A percentile compares a stretch with the other conserved stretches of the same genome.
These are phyloP conservation scores for Amphibalanus amphitrite DNA, from an alignment of 1,140 invertebrate species.

Conservation along the genomic window DNA sequence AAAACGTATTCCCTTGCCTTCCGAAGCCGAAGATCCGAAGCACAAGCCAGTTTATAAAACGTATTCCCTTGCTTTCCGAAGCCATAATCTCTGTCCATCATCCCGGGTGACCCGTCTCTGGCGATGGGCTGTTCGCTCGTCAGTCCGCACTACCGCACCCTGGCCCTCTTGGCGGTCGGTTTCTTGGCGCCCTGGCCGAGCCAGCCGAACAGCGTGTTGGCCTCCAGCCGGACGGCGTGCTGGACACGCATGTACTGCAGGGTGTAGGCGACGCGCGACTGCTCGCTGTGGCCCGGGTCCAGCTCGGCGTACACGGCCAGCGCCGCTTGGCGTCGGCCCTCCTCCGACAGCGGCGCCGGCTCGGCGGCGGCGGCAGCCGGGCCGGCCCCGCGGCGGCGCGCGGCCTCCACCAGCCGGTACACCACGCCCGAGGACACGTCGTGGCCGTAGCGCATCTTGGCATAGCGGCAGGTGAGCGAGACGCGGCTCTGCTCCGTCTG, in stretches of 20 bases:
- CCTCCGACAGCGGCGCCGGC: not conserved
- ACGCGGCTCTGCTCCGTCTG: not conserved
- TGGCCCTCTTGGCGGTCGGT: not conserved
- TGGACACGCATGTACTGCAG: not conserved
- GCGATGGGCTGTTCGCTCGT: too few species aligned
- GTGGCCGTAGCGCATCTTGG: not conserved
- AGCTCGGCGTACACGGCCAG: not conserved
- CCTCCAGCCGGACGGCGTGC: not conserved
- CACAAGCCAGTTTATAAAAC: not conserved
- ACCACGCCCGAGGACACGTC: not conserved
- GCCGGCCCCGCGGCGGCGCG: too few species aligned
- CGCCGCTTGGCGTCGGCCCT: not conserved
- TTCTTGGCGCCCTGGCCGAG: not conserved
- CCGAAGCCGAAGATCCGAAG: too few species aligned
- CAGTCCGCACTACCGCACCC: not conserved
- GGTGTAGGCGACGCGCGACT: not conserved
- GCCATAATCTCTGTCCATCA: not conserved
- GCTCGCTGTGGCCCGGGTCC: not conserved
- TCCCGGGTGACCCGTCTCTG: not conserved
- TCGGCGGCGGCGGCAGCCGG: too few species aligned
- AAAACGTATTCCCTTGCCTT: not conserved
- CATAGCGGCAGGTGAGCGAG: not conserved
- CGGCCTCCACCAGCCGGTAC: not conserved
- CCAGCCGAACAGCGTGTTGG: not conserved
- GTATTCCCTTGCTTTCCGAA: not conserved